These are phyloP conservation scores for Carlito syrichta DNA, from an alignment of 2,113 vertebrate species.

Conservation along the genomic window DNA sequence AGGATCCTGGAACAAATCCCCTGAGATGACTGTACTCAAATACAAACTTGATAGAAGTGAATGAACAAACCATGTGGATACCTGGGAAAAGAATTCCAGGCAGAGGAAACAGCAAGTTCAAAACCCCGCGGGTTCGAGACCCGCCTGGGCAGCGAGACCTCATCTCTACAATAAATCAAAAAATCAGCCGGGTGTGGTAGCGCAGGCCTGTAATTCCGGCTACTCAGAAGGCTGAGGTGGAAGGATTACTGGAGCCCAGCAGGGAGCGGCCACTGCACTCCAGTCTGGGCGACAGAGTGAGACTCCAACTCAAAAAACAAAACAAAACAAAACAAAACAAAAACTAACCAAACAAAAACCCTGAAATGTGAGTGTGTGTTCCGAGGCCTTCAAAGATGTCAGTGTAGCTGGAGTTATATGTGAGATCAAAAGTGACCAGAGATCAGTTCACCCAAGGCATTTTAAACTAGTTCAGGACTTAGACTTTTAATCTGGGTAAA, in stretches of 20 bases:
- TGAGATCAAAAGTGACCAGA: neutral
- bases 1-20: neutral
- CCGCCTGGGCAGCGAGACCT: too few relatives aligned
- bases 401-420: neutral
- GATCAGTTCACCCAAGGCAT: rapidly evolving
- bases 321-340: too few relatives aligned
- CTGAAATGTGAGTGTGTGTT: neutral
- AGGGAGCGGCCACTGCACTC: too few relatives aligned
- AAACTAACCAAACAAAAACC: too few relatives aligned
- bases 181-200: too few relatives aligned
- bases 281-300: too few relatives aligned
- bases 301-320: too few relatives aligned
- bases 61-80: rapidly evolving
- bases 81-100: neutral
- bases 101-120: neutral
- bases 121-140: too few relatives aligned
- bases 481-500: neutral
- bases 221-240: too few relatives aligned
- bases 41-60: neutral
- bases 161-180: too few relatives aligned
- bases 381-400: neutral
- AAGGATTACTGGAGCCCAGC: too few relatives aligned
- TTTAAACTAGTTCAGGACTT: neutral
- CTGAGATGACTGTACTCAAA: neutral
- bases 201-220: too few relatives aligned